Evolutionary conservation across 2,888 invertebrate genomes (phyloP), one percentile per base, ranked within the genome.

Genomic region (Parthenolecanium corni): DNA sequence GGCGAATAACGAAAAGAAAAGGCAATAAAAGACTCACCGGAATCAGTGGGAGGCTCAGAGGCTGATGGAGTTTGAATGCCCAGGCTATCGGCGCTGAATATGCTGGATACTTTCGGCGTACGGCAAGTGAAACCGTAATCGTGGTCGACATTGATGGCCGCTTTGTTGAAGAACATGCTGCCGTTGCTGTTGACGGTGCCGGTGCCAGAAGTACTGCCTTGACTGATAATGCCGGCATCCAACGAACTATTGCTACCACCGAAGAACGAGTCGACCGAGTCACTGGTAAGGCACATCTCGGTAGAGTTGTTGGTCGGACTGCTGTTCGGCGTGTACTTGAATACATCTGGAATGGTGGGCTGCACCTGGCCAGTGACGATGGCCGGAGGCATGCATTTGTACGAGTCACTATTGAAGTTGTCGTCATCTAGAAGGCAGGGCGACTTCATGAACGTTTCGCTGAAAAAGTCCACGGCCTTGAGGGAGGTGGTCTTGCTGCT

Each of bases 31-130:
- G n/a, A 58, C 49, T 61, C 38, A 61, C 61, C 61, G 20, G 61
- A 61, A 49, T 61, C 91, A 24, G 53, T 53, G 24, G 63, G 54
- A 31, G 63, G 63, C 54, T 63, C 89, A 67, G 91, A 90, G 80
- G 91, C 91, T 46, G 91, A 90, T 63, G 91, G 90, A 68, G 91
- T 90, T 72, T 89, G 88, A 24, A 89, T 81, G 68, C 87, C 88
- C 57, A 86, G 80, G 69, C 79, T 79, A 71, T 84, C 84, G 66
- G 83, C 65, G 67, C 78, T 72, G 23, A 63, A 63, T 2, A 47
- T 14, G 21, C 2, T 53, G 47, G 24, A 53, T 20, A 44, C 25
- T 21, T 53, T 46, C 14, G 63, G 53, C 18, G 63, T 38, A 38
- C 61, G 61, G 36, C 47, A 63, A 9, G 53, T 46, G 18, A 53